Evolutionary conservation across 2,888 invertebrate species (phyloP).

Genomic region (Drosophila mimica): DNA sequence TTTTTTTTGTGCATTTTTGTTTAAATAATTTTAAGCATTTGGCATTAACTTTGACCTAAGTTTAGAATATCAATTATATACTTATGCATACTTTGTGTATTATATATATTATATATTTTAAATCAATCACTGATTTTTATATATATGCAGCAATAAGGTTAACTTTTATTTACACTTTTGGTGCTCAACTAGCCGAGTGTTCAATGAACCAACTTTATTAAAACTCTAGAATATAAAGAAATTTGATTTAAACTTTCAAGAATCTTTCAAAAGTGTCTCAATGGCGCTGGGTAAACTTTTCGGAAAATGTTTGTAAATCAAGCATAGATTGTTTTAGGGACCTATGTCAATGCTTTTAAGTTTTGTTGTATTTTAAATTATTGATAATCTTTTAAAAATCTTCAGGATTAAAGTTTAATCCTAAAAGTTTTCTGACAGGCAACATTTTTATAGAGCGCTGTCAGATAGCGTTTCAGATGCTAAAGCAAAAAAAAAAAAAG

Average conservation of each 20-base stretch:
- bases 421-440: constrained; percentile 16
- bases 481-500: constrained; percentile 1
- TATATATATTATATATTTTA: neutral
- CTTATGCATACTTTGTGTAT: neutral
- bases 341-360: neutral
- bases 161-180: neutral
- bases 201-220: neutral
- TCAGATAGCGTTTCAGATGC: constrained; percentile 1
- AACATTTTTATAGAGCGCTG: constrained; percentile 3
- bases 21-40: neutral
- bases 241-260: constrained; percentile 31
- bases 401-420: constrained; percentile 11
- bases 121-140: neutral
- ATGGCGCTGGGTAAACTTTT: constrained; percentile 34
- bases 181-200: neutral
- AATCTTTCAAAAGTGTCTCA: constrained; percentile 26
- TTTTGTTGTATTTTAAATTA: constrained; percentile 22
- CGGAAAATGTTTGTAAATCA: constrained; percentile 27
- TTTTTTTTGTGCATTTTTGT: no score
- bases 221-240: constrained; percentile 6
- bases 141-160: neutral
- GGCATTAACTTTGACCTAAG: neutral
- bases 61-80: neutral
- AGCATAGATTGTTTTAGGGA: constrained; percentile 4
- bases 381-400: constrained; percentile 15